Conservation (phyloP, 2,113 vertebrate genomes). For the Diadophis punctatus region DNA sequence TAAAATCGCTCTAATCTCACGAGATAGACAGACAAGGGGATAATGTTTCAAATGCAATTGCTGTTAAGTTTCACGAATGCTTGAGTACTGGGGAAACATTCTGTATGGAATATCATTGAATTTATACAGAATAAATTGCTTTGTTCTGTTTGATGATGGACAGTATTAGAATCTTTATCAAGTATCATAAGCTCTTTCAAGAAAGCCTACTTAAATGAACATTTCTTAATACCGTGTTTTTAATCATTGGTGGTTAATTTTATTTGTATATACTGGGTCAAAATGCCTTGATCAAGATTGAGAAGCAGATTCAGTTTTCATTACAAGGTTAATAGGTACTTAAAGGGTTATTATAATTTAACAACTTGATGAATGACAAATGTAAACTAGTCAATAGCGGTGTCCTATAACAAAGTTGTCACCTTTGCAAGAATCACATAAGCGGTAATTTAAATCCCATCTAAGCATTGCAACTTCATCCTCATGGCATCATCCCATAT, state of each 20-base stretch:
- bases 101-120: constrained; percentile 35
- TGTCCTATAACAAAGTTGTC: background rate
- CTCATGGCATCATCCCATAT: background rate
- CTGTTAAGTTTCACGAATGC: constrained; percentile 31
- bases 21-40: constrained; percentile 17
- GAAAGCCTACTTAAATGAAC: background rate
- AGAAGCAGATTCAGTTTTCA: background rate
- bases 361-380: background rate
- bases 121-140: constrained; percentile 18
- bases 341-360: background rate
- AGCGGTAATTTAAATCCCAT: background rate
- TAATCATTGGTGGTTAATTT: background rate
- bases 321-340: background rate
- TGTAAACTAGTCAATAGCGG: background rate
- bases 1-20: constrained; percentile 37
- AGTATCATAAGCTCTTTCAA: constrained; percentile 5
- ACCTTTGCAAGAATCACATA: background rate
- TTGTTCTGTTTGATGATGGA: constrained; percentile 23
- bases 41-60: constrained; percentile 26
- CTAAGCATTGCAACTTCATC: background rate
- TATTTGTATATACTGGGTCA: background rate
- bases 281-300: background rate
- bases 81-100: constrained; percentile 24
- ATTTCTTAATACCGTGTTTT: background rate
- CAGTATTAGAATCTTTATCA: constrained; percentile 24